phyloP scores from a whole-genome alignment of 2,797 vertebrate species.

The Pterois miles region DNA sequence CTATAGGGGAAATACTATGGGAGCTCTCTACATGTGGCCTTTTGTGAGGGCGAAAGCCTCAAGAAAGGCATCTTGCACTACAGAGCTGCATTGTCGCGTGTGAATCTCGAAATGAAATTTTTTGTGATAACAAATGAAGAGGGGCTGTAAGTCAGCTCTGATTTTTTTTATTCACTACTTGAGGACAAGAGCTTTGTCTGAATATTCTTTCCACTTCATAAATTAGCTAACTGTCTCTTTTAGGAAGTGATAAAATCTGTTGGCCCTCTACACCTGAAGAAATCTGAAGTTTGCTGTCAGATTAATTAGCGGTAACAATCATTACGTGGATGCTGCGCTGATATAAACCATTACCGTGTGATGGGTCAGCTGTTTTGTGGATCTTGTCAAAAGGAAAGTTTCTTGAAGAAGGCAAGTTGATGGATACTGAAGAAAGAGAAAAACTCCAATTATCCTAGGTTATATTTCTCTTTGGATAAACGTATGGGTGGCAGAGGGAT shows the following conservation, averaged over 20 bases:
- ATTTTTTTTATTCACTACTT: conserved; percentile 20
- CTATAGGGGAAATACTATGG: background rate
- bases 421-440: conserved; percentile 35
- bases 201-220: conserved; percentile 25
- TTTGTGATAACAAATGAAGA: conserved; percentile 34
- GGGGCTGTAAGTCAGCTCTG: background rate
- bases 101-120: conserved; percentile 31
- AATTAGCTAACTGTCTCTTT: conserved; percentile 43
- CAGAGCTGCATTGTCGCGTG: background rate
- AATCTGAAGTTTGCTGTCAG: conserved; percentile 22
- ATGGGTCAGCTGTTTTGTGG: conserved; percentile 38
- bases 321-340: background rate
- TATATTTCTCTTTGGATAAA: conserved; percentile 69
- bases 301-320: conserved; percentile 52
- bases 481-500: conserved; percentile 56
- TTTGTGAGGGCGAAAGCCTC: conserved; percentile 22
- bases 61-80: conserved; percentile 8
- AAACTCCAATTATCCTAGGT: conserved; percentile 69
- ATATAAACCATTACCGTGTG: background rate
- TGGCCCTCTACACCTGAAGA: conserved; percentile 15
- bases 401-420: conserved; percentile 47
- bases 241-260: conserved; percentile 24
- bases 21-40: conserved; percentile 9
- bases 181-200: conserved; percentile 17
- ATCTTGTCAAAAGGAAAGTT: conserved; percentile 55